Conservation (phyloP, 2,797 vertebrate species). For the Sphenodon punctatus region DNA sequence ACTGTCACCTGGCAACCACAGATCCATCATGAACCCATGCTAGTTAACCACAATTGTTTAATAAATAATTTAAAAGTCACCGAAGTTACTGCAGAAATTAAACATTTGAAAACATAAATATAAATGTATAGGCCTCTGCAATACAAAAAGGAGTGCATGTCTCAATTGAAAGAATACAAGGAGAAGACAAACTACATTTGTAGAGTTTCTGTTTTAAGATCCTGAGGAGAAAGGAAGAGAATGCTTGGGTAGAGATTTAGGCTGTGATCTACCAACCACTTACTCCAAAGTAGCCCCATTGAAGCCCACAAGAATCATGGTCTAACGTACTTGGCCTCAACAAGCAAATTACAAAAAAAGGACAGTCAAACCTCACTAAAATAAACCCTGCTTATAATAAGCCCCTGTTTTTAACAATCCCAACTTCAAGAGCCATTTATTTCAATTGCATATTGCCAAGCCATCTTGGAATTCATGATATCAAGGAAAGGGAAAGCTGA, state of each 20-base stretch:
- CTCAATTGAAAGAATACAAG: not conserved
- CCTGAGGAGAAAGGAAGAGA: not conserved
- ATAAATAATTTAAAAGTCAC: constrained; percentile 27
- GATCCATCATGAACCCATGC: not conserved
- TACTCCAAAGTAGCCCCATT: no score
- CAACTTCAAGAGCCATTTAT: no score
- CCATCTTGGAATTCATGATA: no score
- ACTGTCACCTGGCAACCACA: not conserved
- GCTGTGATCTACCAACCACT: no score
- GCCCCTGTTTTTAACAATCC: no score
- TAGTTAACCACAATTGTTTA: not conserved
- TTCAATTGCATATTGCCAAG: no score
- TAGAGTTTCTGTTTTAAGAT: not conserved
- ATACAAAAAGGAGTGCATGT: not conserved
- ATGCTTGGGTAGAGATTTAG: not conserved
- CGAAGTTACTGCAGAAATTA: constrained; percentile 8
- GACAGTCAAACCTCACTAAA: no score
- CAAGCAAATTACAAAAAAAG: no score
- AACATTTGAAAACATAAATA: not conserved
- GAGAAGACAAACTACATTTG: not conserved
- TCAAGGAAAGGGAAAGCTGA: no score
- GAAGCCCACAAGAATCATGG: no score
- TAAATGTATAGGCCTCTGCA: not conserved
- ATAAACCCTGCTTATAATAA: no score
- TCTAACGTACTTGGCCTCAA: no score